phyloP scores from a whole-genome alignment of 64 coral and sea anemone species.

The Montipora sp. region DNA sequence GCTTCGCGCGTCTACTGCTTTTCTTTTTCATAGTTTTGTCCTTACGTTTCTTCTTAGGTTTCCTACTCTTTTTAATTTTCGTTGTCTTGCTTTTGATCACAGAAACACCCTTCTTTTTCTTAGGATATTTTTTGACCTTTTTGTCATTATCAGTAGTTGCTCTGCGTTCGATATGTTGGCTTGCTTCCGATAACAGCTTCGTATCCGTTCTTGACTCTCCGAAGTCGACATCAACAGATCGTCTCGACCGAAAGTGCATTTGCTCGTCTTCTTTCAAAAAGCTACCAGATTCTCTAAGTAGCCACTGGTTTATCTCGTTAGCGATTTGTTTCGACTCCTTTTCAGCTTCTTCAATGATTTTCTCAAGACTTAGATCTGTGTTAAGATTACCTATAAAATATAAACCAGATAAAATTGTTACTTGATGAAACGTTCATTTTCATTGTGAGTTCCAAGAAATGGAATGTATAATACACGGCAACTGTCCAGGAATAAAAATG shows the following conservation, averaged over 20 bases:
- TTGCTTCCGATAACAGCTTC: neutral
- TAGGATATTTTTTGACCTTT: neutral
- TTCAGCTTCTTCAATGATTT: slow-evolving; percentile 52
- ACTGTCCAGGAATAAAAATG: no score
- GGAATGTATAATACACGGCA: no score
- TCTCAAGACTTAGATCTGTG: slow-evolving; percentile 4
- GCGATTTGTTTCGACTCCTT: slow-evolving; percentile 62
- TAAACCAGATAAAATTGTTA: neutral
- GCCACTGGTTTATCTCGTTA: slow-evolving; percentile 74
- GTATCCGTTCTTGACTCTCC: slow-evolving; percentile 8
- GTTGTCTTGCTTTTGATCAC: neutral
- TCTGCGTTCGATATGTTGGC: slow-evolving; percentile 12
- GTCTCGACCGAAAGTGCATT: neutral
- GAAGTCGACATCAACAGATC: slow-evolving; percentile 8
- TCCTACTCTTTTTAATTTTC: neutral
- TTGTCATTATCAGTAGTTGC: neutral
- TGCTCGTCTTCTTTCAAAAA: neutral
- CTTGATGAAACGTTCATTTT: no score
- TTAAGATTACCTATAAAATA: neutral
- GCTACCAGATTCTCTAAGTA: slow-evolving; percentile 19
- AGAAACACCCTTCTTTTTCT: neutral
- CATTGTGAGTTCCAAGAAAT: no score
- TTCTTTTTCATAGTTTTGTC: neutral
- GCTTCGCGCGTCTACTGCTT: neutral
- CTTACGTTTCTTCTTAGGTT: neutral